These are phyloP conservation scores for Pluvianellus socialis DNA, from an alignment of 2,113 vertebrate species.

Conservation along the genomic window DNA sequence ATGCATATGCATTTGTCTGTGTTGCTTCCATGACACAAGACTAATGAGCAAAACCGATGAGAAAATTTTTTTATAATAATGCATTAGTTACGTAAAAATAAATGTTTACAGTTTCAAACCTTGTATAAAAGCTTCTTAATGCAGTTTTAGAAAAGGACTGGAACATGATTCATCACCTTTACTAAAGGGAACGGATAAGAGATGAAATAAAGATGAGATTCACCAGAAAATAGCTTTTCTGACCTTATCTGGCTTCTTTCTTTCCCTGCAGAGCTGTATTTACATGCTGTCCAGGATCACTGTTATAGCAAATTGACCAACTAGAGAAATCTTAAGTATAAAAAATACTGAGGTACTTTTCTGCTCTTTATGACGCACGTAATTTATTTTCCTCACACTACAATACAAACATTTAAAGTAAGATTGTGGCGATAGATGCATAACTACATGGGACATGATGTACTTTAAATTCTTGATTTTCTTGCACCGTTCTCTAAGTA, in stretches of 20 bases:
- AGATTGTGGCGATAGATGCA: not conserved
- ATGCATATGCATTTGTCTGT: not conserved
- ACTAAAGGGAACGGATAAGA: not conserved
- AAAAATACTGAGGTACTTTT: not conserved
- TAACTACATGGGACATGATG: not conserved
- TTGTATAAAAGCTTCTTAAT: not conserved
- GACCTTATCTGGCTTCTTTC: conserved; percentile 6
- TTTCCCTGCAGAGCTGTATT: not conserved
- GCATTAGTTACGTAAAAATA: not conserved
- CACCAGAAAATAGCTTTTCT: conserved; percentile 16
- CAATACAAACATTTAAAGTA: not conserved
- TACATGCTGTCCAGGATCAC: not conserved
- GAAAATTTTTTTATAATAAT: not conserved
- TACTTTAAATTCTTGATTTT: not conserved
- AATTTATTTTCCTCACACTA: not conserved
- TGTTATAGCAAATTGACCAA: not conserved
- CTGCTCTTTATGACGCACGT: not conserved
- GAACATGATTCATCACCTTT: not conserved
- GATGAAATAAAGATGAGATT: conserved; percentile 38
- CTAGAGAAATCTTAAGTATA: not conserved
- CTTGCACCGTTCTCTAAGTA: not conserved
- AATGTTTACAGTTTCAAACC: not conserved
- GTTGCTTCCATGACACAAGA: not conserved
- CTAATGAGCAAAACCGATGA: not conserved
- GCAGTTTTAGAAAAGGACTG: not conserved